Base-by-base conservation (phyloP, 2,797 vertebrate species). In the Pterois miles region DNA sequence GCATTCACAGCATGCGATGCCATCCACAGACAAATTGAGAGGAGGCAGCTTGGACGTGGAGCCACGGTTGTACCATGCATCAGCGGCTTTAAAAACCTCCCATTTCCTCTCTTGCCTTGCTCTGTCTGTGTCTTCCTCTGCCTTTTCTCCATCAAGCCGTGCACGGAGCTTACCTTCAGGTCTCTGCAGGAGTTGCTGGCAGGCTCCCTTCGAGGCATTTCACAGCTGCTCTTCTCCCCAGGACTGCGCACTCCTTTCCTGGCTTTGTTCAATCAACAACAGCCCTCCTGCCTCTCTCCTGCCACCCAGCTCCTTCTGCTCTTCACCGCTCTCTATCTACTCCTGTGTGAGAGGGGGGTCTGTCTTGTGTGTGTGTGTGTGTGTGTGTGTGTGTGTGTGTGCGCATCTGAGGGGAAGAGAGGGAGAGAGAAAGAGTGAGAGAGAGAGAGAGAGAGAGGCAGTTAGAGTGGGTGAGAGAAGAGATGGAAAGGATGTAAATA, bases 121-220 rank as follows among this genome's bases (percentile, higher is more conserved):
- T 56, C 66, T 63, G 57, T 53, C 73, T 60, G 27, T 75, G 36
- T 84, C 54, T 66, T 43, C 65, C 59, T 46, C 58, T 73, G 48
- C 16, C 71, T 77, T 75, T 65, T 9, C 33, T 64, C 78, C 76
- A 59, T 81, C 78, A 38, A 48, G 72, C 16, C 8, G n/a, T 54
- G 66, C 82, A 60, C 25, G 5, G 72, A 57, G 64, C 94, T 94
- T 95, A 96, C 95, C 95, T 95, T 95, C 89, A 93, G 90, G 90
- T 91, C 87, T 93, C 90, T 87, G 90, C 88, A 92, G 91, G 91
- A 89, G 93, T 93, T 86, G 91, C 89, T 86, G 89, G 78, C 87
- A 79, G 89, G 88, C 84, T 91, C 88, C 87, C 86, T 91, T 87
- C 89, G 77, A 94, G 91, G 92, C 95, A 95, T 96, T 83, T 94